Conservation (phyloP, 2,797 vertebrate species). For the Hemibagrus guttatus region DNA sequence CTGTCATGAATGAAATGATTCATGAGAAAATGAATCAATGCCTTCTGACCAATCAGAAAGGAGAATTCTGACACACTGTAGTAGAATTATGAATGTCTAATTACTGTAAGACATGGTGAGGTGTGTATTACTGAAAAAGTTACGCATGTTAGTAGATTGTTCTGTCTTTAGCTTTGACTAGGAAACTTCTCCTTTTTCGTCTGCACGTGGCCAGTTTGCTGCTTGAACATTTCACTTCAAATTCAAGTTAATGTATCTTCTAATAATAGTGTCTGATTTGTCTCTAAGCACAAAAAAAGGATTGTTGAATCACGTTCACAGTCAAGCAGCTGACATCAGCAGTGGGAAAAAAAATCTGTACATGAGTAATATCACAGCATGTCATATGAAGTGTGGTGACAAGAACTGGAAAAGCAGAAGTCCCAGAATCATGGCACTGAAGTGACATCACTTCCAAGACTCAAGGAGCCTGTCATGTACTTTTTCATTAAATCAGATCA, state of each 20-base stretch:
- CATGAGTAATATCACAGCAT: constrained; percentile 3
- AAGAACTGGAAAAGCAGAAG: constrained; percentile 18
- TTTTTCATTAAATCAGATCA: background rate
- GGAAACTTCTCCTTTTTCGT: constrained; percentile 15
- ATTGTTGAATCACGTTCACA: constrained; percentile 27
- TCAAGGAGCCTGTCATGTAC: background rate
- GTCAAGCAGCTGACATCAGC: constrained; percentile 46
- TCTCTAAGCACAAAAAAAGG: background rate
- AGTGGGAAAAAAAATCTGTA: constrained; percentile 29
- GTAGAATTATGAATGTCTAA: background rate
- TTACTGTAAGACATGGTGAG: background rate
- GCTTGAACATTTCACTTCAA: background rate
- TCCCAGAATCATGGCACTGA: background rate
- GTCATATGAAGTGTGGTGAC: constrained; percentile 38
- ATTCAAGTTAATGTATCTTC: background rate
- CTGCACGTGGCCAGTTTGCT: constrained; percentile 14
- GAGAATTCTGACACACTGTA: background rate
- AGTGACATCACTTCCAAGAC: background rate
- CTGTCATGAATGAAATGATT: background rate
- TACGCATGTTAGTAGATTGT: background rate
- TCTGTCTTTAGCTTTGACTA: background rate
- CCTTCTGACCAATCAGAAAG: too few relatives aligned
- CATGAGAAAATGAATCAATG: background rate
- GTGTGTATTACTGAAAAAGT: background rate
- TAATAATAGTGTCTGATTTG: constrained; percentile 16